Base-by-base conservation (phyloP, 2,888 invertebrate species). In the Drosophila antonietae region DNA sequence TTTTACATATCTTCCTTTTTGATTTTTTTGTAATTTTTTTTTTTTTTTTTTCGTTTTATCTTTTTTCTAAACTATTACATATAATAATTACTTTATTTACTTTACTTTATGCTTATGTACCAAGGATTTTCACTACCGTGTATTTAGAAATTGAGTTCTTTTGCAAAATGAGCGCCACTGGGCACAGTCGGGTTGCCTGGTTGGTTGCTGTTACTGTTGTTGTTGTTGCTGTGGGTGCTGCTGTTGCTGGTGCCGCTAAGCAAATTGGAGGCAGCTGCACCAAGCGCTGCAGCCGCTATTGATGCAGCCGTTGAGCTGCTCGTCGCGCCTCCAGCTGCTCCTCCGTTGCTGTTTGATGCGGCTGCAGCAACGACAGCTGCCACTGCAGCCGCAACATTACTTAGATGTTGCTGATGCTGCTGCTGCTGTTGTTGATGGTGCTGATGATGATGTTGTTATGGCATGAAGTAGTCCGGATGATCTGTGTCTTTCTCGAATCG, bases 401-500 rank as follows among this genome's bases (percentile, higher is more conserved):
- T 90, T 69, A 90, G 88, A 88, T 85, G 84, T 83, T 83, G 83
- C 66, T 87, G 81, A 35, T 81, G 87, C 41, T 85, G 83, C 28
- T 85, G 82, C 12, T 85, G 81, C 46, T 76, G 81, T n/a, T 83
- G 86, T 18, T 84, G 82, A 23, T 86, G 83, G 20, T 83, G 83
- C 31, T 81, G 83, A 51, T 80, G 83, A 74, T 90, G 89, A 87
- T 91, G 91, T 92, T 91, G 90, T 92, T 97, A 98, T 96, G 97
- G 97, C 97, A 98, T 98, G 94, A 97, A 98, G 95, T 97, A 98
- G 94, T 98, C 98, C 93, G 98, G 97, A 93, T 98, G 98, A 93
- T 98, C 98, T 90, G 97, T 97, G 94, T 98, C 98, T 95, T 98
- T 98, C 94, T 98, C 98, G 94, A 98, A 98, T 94, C 98, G 96